Percentiles rank a stretch among this genome's conserved stretches.
Conservation (phyloP, 1,140 invertebrate species). For the Schlechtendalia chinensis region DNA sequence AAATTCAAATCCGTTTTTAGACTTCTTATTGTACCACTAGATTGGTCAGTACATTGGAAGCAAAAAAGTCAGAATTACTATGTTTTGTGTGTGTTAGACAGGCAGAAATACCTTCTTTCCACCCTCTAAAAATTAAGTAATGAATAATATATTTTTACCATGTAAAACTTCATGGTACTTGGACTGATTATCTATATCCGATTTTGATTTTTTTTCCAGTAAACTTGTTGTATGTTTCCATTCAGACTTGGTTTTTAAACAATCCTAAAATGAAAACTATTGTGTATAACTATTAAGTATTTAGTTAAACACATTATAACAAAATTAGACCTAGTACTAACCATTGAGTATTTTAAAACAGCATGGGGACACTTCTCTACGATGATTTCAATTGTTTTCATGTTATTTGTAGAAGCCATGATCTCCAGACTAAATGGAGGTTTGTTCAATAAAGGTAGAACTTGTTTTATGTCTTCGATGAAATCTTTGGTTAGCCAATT, state of each 20-base stretch:
- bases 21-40: no score
- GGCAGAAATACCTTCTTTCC: no score
- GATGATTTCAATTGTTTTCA: slow-evolving; percentile 55
- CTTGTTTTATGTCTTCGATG: slow-evolving; percentile 42
- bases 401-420: slow-evolving; percentile 16
- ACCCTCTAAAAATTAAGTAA: neutral
- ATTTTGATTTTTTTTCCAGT: slow-evolving; percentile 46
- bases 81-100: no score
- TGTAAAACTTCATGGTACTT: slow-evolving; percentile 36
- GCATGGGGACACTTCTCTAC: slow-evolving; percentile 62
- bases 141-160: neutral
- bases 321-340: slow-evolving; percentile 53
- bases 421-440: slow-evolving; percentile 29
- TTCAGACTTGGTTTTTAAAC: slow-evolving; percentile 40
- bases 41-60: no score
- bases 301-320: neutral
- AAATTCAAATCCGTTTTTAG: no score
- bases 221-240: slow-evolving; percentile 35
- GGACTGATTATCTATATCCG: slow-evolving; percentile 29
- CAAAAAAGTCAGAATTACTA: no score
- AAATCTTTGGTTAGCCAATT: slow-evolving; percentile 44
- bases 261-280: slow-evolving; percentile 28
- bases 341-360: slow-evolving; percentile 62
- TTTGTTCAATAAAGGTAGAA: slow-evolving; percentile 26
- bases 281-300: neutral